phyloP scores from a whole-genome alignment of 2,113 vertebrate genomes.

The Labeo rohita region DNA sequence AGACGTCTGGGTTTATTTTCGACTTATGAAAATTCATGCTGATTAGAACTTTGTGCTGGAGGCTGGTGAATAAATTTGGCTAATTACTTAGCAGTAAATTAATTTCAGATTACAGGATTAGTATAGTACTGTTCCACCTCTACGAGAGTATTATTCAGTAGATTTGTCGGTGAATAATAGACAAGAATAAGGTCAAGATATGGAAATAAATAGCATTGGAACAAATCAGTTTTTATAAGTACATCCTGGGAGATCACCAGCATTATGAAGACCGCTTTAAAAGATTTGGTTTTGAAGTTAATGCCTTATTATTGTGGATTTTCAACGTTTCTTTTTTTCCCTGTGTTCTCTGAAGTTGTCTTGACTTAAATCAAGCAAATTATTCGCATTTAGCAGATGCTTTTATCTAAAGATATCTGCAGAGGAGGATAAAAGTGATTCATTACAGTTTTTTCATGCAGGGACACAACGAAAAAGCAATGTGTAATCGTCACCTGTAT shows the following conservation, averaged over 20 bases:
- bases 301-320: neutral
- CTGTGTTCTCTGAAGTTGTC: neutral
- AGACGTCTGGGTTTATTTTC: neutral
- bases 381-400: neutral
- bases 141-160: slow-evolving; percentile 4
- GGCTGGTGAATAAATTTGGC: slow-evolving; percentile 26
- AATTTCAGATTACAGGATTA: slow-evolving; percentile 51
- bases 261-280: neutral
- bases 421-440: neutral
- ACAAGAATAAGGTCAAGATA: neutral
- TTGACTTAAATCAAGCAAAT: neutral
- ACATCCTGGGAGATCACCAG: neutral
- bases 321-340: neutral
- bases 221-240: neutral
- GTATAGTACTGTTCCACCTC: slow-evolving; percentile 1
- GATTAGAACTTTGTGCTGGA: slow-evolving; percentile 37
- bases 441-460: neutral
- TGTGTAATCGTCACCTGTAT: too few relatives aligned
- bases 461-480: too few relatives aligned
- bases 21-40: slow-evolving; percentile 3
- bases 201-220: neutral
- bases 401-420: neutral
- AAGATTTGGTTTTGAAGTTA: neutral
- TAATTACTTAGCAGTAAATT: slow-evolving; percentile 46
- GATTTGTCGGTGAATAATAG: slow-evolving; percentile 16